A percentile compares a stretch with the other conserved stretches of the same genome.
Evolutionary conservation across 2,888 invertebrate genomes (phyloP).

Genomic region (Scotopteryx bipunctaria): DNA sequence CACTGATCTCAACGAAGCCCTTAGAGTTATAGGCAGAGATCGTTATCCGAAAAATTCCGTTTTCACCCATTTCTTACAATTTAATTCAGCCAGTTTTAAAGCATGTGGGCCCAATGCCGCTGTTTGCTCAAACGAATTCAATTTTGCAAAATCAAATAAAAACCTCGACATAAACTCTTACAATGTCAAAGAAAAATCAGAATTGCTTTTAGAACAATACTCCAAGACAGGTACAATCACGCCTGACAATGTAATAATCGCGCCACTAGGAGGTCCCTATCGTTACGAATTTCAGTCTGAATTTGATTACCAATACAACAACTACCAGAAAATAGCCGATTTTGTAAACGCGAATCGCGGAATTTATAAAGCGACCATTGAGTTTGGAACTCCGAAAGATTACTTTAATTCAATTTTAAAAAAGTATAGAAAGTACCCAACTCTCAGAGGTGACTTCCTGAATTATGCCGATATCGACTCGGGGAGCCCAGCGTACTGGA

Average conservation of each 20-base stretch:
- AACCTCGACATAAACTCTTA: conserved; percentile 91
- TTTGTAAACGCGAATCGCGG: conserved; percentile 92
- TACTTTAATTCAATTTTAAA: conserved; percentile 90
- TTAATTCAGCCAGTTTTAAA: conserved; percentile 64
- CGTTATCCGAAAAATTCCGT: conserved; percentile 63
- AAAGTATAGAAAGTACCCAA: conserved; percentile 84
- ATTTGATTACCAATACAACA: conserved; percentile 96
- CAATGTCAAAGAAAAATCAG: conserved; percentile 93
- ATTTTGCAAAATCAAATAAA: conserved; percentile 89
- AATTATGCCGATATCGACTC: conserved; percentile 96
- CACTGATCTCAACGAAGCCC: conserved; percentile 55
- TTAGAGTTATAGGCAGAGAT: conserved; percentile 61
- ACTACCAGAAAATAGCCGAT: conserved; percentile 93
- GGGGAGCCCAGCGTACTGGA: conserved; percentile 96
- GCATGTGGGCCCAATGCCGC: conserved; percentile 66
- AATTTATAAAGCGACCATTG: conserved; percentile 87
- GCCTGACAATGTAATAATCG: conserved; percentile 94
- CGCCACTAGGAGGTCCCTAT: conserved; percentile 97
- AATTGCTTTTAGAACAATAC: conserved; percentile 93
- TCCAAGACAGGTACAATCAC: conserved; percentile 93
- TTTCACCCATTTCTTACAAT: conserved; percentile 66
- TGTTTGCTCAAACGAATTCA: conserved; percentile 57
- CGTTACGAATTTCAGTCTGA: conserved; percentile 93
- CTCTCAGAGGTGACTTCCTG: conserved; percentile 95
- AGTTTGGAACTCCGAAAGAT: conserved; percentile 94